These are phyloP conservation scores for Peribatodes rhomboidaria DNA, from an alignment of 2,888 invertebrate genomes.

Conservation along the genomic window DNA sequence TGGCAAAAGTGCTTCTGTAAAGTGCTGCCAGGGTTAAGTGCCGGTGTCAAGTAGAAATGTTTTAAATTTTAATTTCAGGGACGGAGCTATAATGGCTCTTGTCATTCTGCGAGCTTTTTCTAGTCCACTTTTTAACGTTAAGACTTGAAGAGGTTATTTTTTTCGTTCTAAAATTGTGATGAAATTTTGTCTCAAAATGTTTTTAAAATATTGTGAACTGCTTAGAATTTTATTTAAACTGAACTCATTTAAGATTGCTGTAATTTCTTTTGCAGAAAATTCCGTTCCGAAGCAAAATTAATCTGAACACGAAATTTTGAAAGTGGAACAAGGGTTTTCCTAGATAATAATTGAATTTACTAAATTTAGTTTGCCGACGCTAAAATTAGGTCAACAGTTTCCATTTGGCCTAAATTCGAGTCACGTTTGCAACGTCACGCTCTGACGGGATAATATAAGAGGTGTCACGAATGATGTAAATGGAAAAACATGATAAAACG, in stretches of 20 bases:
- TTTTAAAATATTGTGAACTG: not conserved
- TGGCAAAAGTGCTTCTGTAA: conserved; percentile 27
- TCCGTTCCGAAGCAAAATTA: not conserved
- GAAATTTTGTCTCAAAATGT: not conserved
- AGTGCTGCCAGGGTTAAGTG: conserved; percentile 22
- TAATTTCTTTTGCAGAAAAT: not conserved
- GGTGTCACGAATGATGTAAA: conserved; percentile 13
- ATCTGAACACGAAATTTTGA: not conserved
- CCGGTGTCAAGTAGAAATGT: conserved; percentile 23
- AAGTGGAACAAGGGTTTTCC: conserved; percentile 6
- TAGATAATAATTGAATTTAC: conserved; percentile 29
- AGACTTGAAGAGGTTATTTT: not conserved
- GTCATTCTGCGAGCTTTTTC: conserved; percentile 3
- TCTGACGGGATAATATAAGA: conserved; percentile 9
- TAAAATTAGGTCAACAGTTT: conserved; percentile 28
- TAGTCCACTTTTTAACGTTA: not conserved
- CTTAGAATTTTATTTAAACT: not conserved
- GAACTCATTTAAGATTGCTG: too few relatives aligned
- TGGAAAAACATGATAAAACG: conserved; percentile 3
- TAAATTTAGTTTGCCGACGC: conserved; percentile 15
- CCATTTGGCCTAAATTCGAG: conserved; percentile 11
- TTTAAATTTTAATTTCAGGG: conserved; percentile 32
- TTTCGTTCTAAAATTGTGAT: not conserved
- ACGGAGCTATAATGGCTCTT: conserved; percentile 21
- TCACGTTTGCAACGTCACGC: conserved; percentile 12